phyloP scores from a whole-genome alignment of 2,888 invertebrate genomes.

The Strigamia transsilvanica region DNA sequence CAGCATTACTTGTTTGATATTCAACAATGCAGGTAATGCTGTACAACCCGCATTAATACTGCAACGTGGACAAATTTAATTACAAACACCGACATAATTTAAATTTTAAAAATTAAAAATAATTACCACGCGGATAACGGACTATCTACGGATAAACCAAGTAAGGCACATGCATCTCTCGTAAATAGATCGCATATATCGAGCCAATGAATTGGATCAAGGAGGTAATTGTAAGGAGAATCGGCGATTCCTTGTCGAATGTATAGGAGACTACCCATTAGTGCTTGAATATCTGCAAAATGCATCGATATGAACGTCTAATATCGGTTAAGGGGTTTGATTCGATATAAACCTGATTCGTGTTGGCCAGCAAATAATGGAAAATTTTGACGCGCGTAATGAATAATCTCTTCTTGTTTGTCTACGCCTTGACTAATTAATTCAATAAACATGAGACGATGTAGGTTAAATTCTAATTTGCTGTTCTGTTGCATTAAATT shows the following conservation, averaged over 20 bases:
- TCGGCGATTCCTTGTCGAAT: slow-evolving; percentile 75
- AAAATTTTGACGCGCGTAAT: slow-evolving; percentile 85
- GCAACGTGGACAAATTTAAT: slow-evolving; percentile 56
- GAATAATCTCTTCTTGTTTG: slow-evolving; percentile 83
- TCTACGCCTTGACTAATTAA: slow-evolving; percentile 72
- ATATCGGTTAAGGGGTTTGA: not conserved
- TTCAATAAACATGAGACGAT: slow-evolving; percentile 81
- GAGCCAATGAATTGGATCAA: slow-evolving; percentile 80
- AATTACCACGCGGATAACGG: slow-evolving; percentile 84
- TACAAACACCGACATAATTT: not conserved
- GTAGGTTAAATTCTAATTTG: slow-evolving; percentile 81
- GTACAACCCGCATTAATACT: slow-evolving; percentile 91
- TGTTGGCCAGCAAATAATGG: slow-evolving; percentile 80
- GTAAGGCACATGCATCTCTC: slow-evolving; percentile 87
- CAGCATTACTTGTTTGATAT: slow-evolving; percentile 91
- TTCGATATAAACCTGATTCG: slow-evolving; percentile 71
- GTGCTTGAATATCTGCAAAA: slow-evolving; percentile 77
- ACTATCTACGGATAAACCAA: slow-evolving; percentile 88
- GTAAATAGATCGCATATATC: slow-evolving; percentile 91
- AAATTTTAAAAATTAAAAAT: slow-evolving; percentile 41
- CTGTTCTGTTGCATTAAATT: slow-evolving; percentile 73
- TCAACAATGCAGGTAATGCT: slow-evolving; percentile 91
- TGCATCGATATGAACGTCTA: not conserved
- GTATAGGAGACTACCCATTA: slow-evolving; percentile 87
- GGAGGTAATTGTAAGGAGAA: slow-evolving; percentile 76